Percentiles rank a stretch among this genome's conserved stretches.
Evolutionary conservation across 2,113 vertebrate species (phyloP).

Genomic region (Cacatua alba): DNA sequence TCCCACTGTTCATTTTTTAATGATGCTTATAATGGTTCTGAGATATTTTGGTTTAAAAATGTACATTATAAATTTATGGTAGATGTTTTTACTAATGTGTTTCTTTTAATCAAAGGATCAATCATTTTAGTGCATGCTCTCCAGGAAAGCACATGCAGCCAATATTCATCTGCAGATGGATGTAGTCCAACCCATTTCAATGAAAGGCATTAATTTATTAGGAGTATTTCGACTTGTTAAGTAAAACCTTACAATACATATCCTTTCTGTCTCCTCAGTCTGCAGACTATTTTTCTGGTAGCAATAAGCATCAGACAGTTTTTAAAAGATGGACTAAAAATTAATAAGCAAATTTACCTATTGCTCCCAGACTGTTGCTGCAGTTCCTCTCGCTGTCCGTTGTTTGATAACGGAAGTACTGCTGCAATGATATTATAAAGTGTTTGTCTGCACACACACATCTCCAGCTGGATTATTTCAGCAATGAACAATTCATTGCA

Average conservation of each 20-base stretch:
- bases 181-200: background rate
- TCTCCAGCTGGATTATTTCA: constrained; percentile 51
- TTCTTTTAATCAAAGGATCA: constrained; percentile 14
- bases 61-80: constrained; percentile 25
- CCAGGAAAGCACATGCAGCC: constrained; percentile 20
- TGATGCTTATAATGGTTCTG: constrained; percentile 3
- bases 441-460: background rate
- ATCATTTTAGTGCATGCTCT: constrained; percentile 10
- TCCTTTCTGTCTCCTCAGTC: background rate
- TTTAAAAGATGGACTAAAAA: background rate
- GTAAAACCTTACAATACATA: background rate
- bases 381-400: background rate
- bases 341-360: background rate
- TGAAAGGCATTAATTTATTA: constrained; percentile 6
- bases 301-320: background rate
- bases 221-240: background rate
- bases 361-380: background rate
- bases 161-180: constrained; percentile 23
- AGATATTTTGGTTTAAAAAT: constrained; percentile 1
- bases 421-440: background rate
- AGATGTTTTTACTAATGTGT: constrained; percentile 25
- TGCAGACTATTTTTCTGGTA: background rate
- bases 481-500: constrained; percentile 38
- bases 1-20: constrained; percentile 22
- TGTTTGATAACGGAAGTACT: background rate